Base-by-base conservation (phyloP, 2,888 invertebrate genomes). In the Seira sanloemensis region DNA sequence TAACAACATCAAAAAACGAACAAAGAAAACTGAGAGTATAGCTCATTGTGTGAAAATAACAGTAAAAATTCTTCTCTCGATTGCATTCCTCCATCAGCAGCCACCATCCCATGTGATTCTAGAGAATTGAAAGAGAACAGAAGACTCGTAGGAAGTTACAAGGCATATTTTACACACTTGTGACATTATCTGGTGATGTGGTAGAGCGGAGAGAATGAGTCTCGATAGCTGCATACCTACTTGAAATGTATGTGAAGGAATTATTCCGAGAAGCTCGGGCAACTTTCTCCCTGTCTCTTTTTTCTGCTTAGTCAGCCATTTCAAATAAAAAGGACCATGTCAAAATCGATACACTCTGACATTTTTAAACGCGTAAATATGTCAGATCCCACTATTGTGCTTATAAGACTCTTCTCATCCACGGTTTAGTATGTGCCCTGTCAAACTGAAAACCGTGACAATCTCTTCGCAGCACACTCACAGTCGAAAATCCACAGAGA, bases 131-230 rank as follows among this genome's bases (percentile, higher is more conserved):
- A 37, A 50, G 50, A 50, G 50, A 50, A 2, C 5, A 16, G 1
- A 50, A 16, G 50, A 50, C 2, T 50, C 2, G 50, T 50, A 50
- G 50, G 50, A 50, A 50, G 50, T 50, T 50, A 1, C 5, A 50
- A 50, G 50, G 50, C 50, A 50, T 50, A 50, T 50, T 50, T 50
- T 50, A 50, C 50, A 50, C 50, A 50, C 50, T 50, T 16, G 50
- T 50, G 50, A 50, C 50, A 50, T 50, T 50, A 50, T 50, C 50
- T 50, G 50, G 50, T 50, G 50, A 50, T 50, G 50, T 50, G 50
- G 50, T 16, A 37, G 37, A 37, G 12, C 37, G 37, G 12, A n/a
- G n/a, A n/a, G n/a, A n/a, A n/a, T n/a, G n/a, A n/a, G n/a, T n/a
- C 16, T 50, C 50, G 50, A 2, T 50, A 7, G 37, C 37, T 50